These are phyloP conservation scores for Sebastes fasciatus DNA, from an alignment of 2,113 vertebrate species.

Conservation along the genomic window DNA sequence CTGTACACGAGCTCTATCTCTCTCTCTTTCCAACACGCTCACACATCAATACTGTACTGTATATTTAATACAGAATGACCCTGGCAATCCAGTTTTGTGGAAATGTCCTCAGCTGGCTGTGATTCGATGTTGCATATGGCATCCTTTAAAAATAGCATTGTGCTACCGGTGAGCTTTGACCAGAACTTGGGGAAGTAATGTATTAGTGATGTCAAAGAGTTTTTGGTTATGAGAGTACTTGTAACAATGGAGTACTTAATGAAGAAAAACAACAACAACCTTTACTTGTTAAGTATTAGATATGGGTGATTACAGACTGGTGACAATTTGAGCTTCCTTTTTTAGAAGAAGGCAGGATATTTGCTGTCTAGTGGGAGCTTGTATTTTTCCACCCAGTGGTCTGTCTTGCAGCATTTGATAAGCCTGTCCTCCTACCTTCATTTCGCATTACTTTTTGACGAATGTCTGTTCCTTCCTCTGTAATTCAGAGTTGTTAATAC, in stretches of 20 bases:
- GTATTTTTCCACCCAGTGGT: constrained; percentile 74
- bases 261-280: constrained; percentile 52
- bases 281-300: constrained; percentile 68
- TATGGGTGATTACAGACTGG: constrained; percentile 65
- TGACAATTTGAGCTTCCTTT: constrained; percentile 76
- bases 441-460: constrained; percentile 72
- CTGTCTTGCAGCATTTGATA: constrained; percentile 77
- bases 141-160: constrained; percentile 58
- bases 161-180: constrained; percentile 64
- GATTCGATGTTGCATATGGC: constrained; percentile 56
- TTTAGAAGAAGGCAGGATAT: constrained; percentile 65
- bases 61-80: constrained; percentile 57
- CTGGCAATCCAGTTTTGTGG: constrained; percentile 58
- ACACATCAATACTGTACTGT: constrained; percentile 48
- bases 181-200: constrained; percentile 54
- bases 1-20: constrained; percentile 28
- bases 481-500: constrained; percentile 82
- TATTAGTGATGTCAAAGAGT: constrained; percentile 65
- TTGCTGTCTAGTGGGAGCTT: constrained; percentile 74
- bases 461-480: constrained; percentile 80
- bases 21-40: constrained; percentile 26
- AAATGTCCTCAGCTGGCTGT: constrained; percentile 61
- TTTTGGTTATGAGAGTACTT: constrained; percentile 59
- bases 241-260: constrained; percentile 55
- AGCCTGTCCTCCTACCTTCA: constrained; percentile 67